Evolutionary conservation across 2,113 vertebrate species (phyloP).

Genomic region (Oreotrochilus melanogaster): DNA sequence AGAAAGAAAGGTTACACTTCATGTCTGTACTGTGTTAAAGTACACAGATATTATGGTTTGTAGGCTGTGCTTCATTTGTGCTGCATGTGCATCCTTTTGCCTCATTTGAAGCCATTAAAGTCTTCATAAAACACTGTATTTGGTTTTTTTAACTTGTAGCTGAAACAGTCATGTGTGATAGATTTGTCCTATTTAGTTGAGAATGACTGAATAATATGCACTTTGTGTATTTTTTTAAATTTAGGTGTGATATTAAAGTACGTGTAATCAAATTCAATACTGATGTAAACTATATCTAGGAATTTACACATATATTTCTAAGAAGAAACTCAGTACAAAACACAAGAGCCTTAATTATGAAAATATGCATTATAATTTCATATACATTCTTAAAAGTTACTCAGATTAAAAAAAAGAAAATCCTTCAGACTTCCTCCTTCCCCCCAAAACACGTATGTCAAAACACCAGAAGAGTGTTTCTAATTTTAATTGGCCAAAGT

Average conservation of each 20-base stretch:
- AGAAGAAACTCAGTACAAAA: slow-evolving; percentile 1
- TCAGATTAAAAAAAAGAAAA: not conserved
- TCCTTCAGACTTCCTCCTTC: too few relatives aligned
- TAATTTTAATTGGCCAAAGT: not conserved
- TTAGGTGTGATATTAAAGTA: not conserved
- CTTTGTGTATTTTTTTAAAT: not conserved
- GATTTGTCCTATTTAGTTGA: slow-evolving; percentile 49
- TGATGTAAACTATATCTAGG: not conserved
- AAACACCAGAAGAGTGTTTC: not conserved
- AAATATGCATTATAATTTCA: not conserved
- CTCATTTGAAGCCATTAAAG: not conserved
- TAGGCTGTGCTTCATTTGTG: not conserved
- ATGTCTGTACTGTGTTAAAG: not conserved
- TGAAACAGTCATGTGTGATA: not conserved
- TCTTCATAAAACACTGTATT: not conserved
- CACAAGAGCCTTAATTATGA: not conserved
- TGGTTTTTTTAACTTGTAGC: not conserved
- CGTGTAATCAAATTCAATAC: not conserved
- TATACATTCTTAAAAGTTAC: not conserved
- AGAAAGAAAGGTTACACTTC: not conserved
- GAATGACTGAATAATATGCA: slow-evolving; percentile 42
- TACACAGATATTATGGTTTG: not conserved
- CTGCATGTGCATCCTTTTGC: not conserved
- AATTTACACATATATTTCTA: slow-evolving; percentile 4
- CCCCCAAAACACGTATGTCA: fast-evolving